phyloP scores from a whole-genome alignment of 2,113 vertebrate species.

The Orycteropus afer region DNA sequence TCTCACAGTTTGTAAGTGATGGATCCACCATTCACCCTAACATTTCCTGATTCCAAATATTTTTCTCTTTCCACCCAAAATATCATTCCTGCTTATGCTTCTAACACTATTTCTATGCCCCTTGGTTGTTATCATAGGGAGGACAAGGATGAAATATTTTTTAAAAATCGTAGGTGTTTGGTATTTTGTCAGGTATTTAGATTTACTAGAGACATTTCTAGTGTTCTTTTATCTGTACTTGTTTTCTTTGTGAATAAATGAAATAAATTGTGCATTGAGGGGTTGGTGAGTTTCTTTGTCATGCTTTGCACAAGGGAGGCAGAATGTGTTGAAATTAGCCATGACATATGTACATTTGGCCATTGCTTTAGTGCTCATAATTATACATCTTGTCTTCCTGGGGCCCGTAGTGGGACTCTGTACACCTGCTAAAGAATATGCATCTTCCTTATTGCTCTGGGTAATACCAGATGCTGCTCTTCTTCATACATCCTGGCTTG shows the following conservation, averaged over 20 bases:
- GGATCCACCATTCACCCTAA: neutral
- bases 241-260: neutral
- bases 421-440: neutral
- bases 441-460: neutral
- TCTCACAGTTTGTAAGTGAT: neutral
- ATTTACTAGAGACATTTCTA: neutral
- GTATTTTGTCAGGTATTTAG: neutral
- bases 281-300: neutral
- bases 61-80: neutral
- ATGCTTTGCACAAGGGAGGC: neutral
- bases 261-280: neutral
- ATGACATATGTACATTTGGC: too few relatives aligned
- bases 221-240: neutral
- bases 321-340: neutral
- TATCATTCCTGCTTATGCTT: neutral
- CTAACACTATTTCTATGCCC: neutral
- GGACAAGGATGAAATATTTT: neutral
- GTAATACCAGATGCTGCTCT: neutral
- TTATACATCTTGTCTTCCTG: neutral
- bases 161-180: neutral
- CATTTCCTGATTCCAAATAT: neutral
- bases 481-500: neutral
- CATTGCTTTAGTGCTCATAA: neutral
- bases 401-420: fast-evolving
- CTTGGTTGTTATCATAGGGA: neutral